phyloP scores from a whole-genome alignment of 2,113 vertebrate species.

The Ptilorrhoa leucosticta region DNA sequence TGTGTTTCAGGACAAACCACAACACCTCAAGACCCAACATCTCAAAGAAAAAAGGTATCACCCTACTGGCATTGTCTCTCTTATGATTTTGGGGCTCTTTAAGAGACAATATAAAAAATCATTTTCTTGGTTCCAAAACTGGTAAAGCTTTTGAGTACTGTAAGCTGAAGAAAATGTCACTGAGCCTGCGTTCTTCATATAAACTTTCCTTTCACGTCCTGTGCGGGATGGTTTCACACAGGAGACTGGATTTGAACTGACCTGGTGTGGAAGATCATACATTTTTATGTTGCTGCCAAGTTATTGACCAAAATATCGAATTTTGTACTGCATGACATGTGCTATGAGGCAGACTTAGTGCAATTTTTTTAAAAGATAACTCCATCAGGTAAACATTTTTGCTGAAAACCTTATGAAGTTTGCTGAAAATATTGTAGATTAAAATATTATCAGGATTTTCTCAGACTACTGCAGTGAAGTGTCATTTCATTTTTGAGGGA shows the following conservation, averaged over 20 bases:
- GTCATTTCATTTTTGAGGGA: background rate
- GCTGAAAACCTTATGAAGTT: background rate
- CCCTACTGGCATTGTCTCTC: background rate
- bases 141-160: background rate
- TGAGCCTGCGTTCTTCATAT: background rate
- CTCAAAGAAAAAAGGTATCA: background rate
- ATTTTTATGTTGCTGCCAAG: constrained; percentile 10
- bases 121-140: background rate
- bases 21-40: background rate
- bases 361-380: background rate
- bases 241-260: background rate
- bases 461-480: background rate
- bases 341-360: background rate
- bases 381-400: background rate
- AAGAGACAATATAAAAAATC: background rate
- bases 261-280: background rate
- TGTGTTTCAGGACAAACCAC: background rate
- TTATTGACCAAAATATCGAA: constrained; percentile 25
- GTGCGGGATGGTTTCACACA: background rate
- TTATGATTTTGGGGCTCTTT: background rate
- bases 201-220: background rate
- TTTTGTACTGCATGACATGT: background rate
- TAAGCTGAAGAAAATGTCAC: background rate
- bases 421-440: constrained; percentile 11
- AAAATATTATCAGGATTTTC: constrained; percentile 9